Percentiles rank a stretch among this genome's conserved stretches.
phyloP scores from a whole-genome alignment of 2,113 vertebrate species.

The Haemorhous mexicanus region DNA sequence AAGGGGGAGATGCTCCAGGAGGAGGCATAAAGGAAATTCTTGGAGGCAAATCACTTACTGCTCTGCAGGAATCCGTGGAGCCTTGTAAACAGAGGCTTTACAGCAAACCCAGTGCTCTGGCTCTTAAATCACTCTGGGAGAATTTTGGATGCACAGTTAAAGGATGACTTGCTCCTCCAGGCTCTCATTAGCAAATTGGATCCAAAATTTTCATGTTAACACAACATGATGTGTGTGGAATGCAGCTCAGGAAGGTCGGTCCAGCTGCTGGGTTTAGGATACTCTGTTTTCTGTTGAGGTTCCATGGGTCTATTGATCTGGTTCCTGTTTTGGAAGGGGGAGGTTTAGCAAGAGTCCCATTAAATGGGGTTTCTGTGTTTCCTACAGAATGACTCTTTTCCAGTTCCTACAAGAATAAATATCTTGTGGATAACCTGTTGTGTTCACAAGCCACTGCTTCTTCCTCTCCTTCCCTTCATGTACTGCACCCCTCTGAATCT shows the following conservation, averaged over 20 bases:
- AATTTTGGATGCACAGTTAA: not conserved
- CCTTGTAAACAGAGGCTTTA: constrained; percentile 10
- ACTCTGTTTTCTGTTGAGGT: accelerated
- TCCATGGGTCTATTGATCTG: accelerated
- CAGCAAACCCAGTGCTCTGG: not conserved
- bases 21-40: constrained; percentile 15
- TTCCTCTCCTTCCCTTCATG: not conserved
- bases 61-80: constrained; percentile 4
- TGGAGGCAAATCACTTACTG: constrained; percentile 10
- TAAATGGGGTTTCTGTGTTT: not conserved
- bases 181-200: not conserved
- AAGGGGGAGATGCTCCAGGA: not conserved
- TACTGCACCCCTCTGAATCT: not conserved
- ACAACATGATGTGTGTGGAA: not conserved
- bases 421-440: accelerated
- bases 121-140: constrained; percentile 19
- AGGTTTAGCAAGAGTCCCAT: not conserved
- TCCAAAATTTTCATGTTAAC: not conserved
- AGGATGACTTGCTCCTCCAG: not conserved
- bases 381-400: not conserved
- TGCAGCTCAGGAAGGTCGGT: not conserved
- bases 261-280: not conserved
- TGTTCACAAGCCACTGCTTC: accelerated
- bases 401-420: not conserved
- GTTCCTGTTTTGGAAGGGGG: not conserved